A percentile compares a stretch with the other conserved stretches of the same genome.
Conservation (phyloP, 2,888 invertebrate genomes). For the Metacarcinus magister region DNA sequence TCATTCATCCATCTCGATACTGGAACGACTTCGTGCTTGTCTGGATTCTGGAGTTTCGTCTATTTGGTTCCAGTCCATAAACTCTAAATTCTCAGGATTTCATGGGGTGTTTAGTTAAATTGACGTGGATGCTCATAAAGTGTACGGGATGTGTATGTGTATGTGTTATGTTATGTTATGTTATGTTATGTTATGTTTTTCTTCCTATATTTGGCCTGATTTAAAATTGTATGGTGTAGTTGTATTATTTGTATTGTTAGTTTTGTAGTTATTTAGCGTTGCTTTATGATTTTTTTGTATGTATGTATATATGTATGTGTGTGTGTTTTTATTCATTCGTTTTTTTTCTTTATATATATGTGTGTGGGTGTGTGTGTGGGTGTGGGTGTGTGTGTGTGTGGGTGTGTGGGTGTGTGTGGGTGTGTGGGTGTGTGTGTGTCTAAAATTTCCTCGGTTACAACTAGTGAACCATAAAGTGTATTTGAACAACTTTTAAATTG, state of each 20-base stretch:
- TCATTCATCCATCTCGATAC: background rate
- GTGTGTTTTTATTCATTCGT: background rate
- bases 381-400: background rate
- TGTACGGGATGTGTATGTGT: background rate
- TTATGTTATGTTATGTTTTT: background rate
- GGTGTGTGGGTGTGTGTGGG: background rate
- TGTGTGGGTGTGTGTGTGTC: background rate
- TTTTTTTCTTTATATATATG: background rate
- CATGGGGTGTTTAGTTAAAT: background rate
- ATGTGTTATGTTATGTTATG: background rate
- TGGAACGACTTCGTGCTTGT: background rate
- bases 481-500: constrained; percentile 11
- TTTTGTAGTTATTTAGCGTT: background rate
- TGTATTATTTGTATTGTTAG: background rate
- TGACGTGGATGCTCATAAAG: background rate
- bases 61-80: background rate
- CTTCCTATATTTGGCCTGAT: background rate
- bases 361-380: background rate
- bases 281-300: background rate
- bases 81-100: background rate
- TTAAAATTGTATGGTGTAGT: background rate
- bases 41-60: background rate
- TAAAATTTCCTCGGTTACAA: background rate
- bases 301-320: background rate
- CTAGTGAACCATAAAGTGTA: background rate